phyloP scores from a whole-genome alignment of 37 sponge, comb jelly and placozoan species.

The Aphrocallistes beatrix region DNA sequence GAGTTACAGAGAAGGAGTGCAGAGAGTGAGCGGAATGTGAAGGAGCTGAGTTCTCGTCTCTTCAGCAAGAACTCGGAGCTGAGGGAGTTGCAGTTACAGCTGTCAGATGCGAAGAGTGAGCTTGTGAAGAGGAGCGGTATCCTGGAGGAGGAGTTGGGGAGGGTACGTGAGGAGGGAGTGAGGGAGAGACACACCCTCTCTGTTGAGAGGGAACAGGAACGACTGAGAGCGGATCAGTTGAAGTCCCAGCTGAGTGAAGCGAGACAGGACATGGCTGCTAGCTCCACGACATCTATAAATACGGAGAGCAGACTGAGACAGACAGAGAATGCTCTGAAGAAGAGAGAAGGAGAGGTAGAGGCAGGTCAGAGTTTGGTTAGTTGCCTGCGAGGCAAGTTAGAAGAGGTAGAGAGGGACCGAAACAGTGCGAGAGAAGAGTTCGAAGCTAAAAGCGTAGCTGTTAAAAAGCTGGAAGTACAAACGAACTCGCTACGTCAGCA shows the following conservation, averaged over 20 bases:
- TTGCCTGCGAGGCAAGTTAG: background rate
- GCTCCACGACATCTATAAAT: background rate
- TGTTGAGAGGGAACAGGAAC: background rate
- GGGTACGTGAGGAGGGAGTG: background rate
- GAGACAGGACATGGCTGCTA: background rate
- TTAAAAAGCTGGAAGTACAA: background rate
- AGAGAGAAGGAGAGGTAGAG: background rate
- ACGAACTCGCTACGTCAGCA: background rate
- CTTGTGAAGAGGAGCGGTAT: background rate
- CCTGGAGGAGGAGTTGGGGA: background rate
- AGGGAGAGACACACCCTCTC: slow-evolving; percentile 20
- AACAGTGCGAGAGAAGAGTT: background rate
- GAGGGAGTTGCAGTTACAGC: background rate
- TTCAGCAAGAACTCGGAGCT: background rate
- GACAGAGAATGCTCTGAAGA: background rate
- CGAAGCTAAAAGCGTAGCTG: background rate
- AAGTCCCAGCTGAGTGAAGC: background rate
- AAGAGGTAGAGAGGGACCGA: background rate
- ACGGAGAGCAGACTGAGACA: background rate
- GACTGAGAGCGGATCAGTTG: background rate
- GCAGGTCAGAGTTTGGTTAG: background rate
- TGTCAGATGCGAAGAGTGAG: background rate
- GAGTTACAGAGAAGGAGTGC: background rate
- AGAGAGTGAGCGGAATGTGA: background rate
- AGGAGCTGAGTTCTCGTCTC: background rate